phyloP scores from a whole-genome alignment of 2,113 vertebrate species.

The Panthera tigris region DNA sequence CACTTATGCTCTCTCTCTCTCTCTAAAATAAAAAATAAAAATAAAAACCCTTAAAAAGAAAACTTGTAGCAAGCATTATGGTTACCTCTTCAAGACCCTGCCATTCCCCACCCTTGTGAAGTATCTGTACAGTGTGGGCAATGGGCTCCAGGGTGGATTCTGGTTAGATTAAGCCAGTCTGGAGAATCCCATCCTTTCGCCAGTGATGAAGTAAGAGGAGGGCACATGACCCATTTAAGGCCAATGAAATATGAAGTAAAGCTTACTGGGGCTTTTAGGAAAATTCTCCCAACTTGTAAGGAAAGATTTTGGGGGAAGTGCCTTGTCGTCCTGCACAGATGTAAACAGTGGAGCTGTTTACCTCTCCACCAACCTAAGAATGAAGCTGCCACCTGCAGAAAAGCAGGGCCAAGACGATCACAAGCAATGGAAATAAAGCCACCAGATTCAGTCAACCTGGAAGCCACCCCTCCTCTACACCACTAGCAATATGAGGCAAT shows the following conservation, averaged over 20 bases:
- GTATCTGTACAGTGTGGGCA: too few relatives aligned
- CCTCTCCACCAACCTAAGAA: neutral
- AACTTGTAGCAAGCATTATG: accelerated
- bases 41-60: too few relatives aligned
- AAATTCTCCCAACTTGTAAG: neutral
- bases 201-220: neutral
- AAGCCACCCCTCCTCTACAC: neutral
- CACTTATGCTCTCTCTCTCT: too few relatives aligned
- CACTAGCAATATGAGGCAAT: neutral
- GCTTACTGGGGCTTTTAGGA: neutral
- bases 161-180: neutral
- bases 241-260: neutral
- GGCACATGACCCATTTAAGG: neutral
- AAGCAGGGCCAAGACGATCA: neutral
- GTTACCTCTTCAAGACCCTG: neutral
- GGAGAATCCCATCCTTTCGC: neutral
- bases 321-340: neutral
- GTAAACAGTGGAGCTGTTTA: accelerated
- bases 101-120: accelerated
- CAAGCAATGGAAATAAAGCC: neutral
- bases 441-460: neutral
- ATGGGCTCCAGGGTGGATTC: neutral
- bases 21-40: too few relatives aligned
- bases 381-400: neutral
- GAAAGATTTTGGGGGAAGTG: neutral